Base-by-base conservation (phyloP, 2,888 invertebrate genomes). In the Cerceris ruficornis region DNA sequence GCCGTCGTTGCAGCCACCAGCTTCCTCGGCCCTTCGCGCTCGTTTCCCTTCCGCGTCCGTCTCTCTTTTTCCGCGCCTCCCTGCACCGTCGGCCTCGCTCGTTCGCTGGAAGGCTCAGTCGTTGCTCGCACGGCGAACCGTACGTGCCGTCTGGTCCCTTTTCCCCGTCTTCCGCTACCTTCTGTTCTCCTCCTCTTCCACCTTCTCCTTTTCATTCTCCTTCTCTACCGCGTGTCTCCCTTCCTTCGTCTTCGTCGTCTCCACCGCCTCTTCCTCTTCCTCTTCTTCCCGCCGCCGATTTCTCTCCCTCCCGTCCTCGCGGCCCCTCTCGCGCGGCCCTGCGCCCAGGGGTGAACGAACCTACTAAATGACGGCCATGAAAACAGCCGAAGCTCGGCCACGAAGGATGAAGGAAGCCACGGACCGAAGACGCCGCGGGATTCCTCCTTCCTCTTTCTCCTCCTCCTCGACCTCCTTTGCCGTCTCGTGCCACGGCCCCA, bases 351-450 rank as follows among this genome's bases (percentile, higher is more conserved):
- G 92, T 92, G 92, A 92, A 92, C 89, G 92, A 92, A 92, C 92
- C 91, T 90, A 92, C 92, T 91, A 92, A 92, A 92, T 92, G 92
- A 92, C 92, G 92, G 92, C 92, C 92, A 92, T 92, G 92, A 92
- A 92, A 92, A 92, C 92, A 91, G 91, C 91, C 92, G 89, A 91
- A 91, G 90, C 91, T 87, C 85, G 90, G 87, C 84, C 86, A 88
- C 90, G 89, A 89, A 90, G 90, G 88, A 91, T 90, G 88, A 89
- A 88, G 86, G 80, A 87, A 83, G 86, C 84, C 86, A 86, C 88
- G 86, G 87, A 79, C 88, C 88, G 83, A 89, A 89, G 88, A 87
- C 86, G 83, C 81, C 78, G 77, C 83, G 84, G 85, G 78, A 86
- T 81, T 78, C 76, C 69, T 65, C 65, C 64, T 55, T 66, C 41